Evolutionary conservation across 2,797 vertebrate species (phyloP).

Genomic region (Micropoecilia bifurca): DNA sequence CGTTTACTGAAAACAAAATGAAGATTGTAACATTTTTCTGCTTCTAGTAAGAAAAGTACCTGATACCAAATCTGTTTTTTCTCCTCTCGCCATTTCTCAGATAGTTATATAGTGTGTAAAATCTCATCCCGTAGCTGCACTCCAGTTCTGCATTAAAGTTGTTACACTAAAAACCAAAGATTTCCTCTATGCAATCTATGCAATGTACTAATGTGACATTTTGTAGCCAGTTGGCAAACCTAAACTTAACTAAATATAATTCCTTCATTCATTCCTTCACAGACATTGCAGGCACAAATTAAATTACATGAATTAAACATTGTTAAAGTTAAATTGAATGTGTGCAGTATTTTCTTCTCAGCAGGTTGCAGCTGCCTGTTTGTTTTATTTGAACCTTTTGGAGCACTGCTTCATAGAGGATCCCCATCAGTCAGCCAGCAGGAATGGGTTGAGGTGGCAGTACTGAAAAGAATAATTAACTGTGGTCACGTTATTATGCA

Average conservation of each 20-base stretch:
- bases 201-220: neutral
- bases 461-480: slow-evolving; percentile 50
- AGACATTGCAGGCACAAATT: neutral
- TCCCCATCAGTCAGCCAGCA: slow-evolving; percentile 73
- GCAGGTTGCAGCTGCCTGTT: neutral
- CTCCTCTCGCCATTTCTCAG: too few species aligned
- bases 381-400: slow-evolving; percentile 60
- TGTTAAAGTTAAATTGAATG: neutral
- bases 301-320: neutral
- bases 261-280: neutral
- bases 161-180: neutral
- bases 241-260: too few species aligned
- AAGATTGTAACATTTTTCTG: too few species aligned
- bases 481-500: neutral
- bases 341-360: neutral
- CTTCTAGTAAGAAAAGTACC: neutral
- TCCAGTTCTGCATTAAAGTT: neutral
- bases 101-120: too few species aligned
- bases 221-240: neutral
- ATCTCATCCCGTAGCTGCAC: too few species aligned
- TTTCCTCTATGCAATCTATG: neutral
- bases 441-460: slow-evolving; percentile 79
- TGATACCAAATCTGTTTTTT: neutral
- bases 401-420: slow-evolving; percentile 69
- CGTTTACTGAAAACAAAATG: neutral